These are phyloP conservation scores for Trichogramma dendrolimi DNA, from an alignment of 2,888 invertebrate genomes.

Conservation along the genomic window DNA sequence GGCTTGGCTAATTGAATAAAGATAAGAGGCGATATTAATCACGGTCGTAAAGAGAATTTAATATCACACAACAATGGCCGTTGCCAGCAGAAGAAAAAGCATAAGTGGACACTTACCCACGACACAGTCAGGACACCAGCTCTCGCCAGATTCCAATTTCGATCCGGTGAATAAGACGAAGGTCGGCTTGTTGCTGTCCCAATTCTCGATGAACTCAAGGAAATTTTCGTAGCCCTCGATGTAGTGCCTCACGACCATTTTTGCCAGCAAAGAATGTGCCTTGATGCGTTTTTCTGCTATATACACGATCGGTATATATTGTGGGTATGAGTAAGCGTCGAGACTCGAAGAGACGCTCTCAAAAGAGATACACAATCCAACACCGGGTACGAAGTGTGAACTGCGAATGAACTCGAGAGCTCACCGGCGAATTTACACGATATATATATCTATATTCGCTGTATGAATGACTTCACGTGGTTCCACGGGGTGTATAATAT, in stretches of 20 bases:
- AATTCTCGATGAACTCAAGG: slow-evolving; percentile 55
- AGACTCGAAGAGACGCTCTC: too few relatives aligned
- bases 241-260: slow-evolving; percentile 54
- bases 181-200: slow-evolving; percentile 53
- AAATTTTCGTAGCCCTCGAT: slow-evolving; percentile 65
- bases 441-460: too few relatives aligned
- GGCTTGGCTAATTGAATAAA: slow-evolving; percentile 65
- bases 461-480: too few relatives aligned
- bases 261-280: slow-evolving; percentile 19
- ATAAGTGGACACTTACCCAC: slow-evolving; percentile 59
- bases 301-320: too few relatives aligned
- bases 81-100: neutral
- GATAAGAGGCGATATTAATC: neutral
- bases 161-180: slow-evolving; percentile 66
- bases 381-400: too few relatives aligned
- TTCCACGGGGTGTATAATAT: too few relatives aligned
- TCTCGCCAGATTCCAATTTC: slow-evolving; percentile 63
- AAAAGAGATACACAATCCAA: too few relatives aligned
- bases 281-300: neutral
- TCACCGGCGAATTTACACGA: too few relatives aligned
- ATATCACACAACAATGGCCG: neutral
- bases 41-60: too few relatives aligned
- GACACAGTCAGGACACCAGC: slow-evolving; percentile 89
- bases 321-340: too few relatives aligned
- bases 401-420: too few relatives aligned